Percentiles rank a stretch among this genome's conserved stretches.
Evolutionary conservation across 2,888 invertebrate species (phyloP).

Genomic region (Vandiemenella viatica): DNA sequence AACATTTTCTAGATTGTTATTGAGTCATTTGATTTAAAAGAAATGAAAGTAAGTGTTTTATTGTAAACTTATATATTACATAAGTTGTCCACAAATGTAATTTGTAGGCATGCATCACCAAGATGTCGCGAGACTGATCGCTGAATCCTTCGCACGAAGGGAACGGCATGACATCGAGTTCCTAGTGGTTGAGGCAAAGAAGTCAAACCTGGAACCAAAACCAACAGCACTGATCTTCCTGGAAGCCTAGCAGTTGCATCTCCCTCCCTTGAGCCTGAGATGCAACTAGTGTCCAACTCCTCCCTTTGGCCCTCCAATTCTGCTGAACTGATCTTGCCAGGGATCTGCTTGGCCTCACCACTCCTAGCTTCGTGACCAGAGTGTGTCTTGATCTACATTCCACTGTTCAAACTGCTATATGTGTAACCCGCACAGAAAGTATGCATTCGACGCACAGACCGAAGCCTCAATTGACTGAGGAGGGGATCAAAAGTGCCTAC

Average conservation of each 20-base stretch:
- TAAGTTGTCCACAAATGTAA: background rate
- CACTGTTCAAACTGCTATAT: too few relatives aligned
- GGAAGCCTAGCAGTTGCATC: constrained; percentile 65
- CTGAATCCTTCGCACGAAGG: constrained; percentile 81
- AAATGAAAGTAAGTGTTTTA: too few relatives aligned
- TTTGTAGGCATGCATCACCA: constrained; percentile 65
- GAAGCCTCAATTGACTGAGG: background rate
- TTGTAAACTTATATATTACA: background rate
- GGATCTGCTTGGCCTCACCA: too few relatives aligned
- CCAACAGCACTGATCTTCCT: constrained; percentile 80
- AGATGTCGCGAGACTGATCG: constrained; percentile 82
- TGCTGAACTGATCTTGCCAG: background rate
- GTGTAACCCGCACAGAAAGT: too few relatives aligned
- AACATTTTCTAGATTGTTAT: too few relatives aligned
- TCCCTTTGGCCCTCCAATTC: background rate
- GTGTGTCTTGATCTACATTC: too few relatives aligned
- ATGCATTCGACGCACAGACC: too few relatives aligned
- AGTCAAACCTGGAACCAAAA: constrained; percentile 81
- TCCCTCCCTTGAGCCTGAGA: constrained; percentile 31
- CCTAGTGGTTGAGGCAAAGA: constrained; percentile 83
- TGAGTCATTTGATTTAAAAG: too few relatives aligned
- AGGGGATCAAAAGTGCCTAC: constrained; percentile 2
- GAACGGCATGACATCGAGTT: constrained; percentile 83
- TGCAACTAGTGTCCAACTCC: constrained; percentile 21
- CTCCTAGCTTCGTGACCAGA: too few relatives aligned